Percentiles rank a stretch among this genome's conserved stretches.
These are phyloP conservation scores for Odobenus rosmarus DNA, from an alignment of 2,113 vertebrate species.

Conservation along the genomic window DNA sequence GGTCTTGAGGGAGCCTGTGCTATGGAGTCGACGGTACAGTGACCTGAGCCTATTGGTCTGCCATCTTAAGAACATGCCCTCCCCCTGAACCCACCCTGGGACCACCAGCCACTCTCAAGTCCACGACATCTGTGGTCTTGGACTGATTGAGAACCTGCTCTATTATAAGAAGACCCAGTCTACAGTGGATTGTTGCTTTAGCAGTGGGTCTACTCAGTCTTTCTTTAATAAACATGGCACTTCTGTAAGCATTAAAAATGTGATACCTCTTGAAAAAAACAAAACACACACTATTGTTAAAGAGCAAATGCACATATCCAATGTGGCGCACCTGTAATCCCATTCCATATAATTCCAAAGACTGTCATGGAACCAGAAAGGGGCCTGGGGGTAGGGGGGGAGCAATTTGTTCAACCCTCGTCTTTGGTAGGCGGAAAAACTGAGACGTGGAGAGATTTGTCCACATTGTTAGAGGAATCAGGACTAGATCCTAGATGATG, in stretches of 20 bases:
- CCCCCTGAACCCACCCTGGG: neutral
- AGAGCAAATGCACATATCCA: neutral
- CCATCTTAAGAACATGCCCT: neutral
- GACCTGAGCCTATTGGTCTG: neutral
- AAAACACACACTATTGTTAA: neutral
- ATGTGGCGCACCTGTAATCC: neutral
- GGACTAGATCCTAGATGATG: neutral
- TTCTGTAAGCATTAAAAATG: neutral
- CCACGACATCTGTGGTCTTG: neutral
- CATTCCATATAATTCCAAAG: neutral
- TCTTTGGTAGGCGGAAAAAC: neutral
- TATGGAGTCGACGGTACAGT: neutral
- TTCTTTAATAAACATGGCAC: neutral
- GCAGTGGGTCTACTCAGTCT: neutral
- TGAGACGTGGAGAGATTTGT: neutral
- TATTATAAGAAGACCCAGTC: neutral
- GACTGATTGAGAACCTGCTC: neutral
- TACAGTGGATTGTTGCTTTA: neutral
- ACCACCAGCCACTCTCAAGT: neutral
- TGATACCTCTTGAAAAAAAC: neutral
- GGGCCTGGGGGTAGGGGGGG: neutral
- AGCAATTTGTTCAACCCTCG: neutral
- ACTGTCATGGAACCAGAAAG: neutral
- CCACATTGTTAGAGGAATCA: neutral
- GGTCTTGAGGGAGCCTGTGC: neutral